Evolutionary conservation across 1,140 invertebrate species (phyloP).

Genomic region (Euura lappo): DNA sequence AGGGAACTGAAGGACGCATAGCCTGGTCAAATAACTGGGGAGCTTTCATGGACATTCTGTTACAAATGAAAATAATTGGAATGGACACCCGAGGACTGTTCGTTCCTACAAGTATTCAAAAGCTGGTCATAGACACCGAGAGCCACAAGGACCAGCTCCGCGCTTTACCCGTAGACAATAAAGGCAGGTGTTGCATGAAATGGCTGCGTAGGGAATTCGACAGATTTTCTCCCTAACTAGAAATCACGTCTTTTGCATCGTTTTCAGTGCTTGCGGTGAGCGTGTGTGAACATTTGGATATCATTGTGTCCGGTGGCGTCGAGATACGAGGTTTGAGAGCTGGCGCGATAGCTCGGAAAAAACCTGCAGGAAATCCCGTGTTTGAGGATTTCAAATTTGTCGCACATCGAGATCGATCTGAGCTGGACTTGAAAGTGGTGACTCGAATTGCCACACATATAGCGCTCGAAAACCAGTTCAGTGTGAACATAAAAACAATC

Average conservation of each 20-base stretch:
- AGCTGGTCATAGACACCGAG: constrained; percentile 74
- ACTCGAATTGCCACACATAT: constrained; percentile 69
- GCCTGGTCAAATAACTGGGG: constrained; percentile 82
- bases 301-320: constrained; percentile 69
- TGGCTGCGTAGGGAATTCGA: too few relatives aligned
- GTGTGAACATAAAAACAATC: constrained; percentile 73
- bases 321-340: constrained; percentile 81
- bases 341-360: constrained; percentile 74
- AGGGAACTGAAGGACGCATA: constrained; percentile 54
- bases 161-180: constrained; percentile 20
- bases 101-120: constrained; percentile 81
- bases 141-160: constrained; percentile 58
- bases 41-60: constrained; percentile 85
- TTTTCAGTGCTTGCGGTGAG: background rate
- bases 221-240: too few relatives aligned
- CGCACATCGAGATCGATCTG: constrained; percentile 63
- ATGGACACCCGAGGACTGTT: constrained; percentile 73
- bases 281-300: constrained; percentile 35
- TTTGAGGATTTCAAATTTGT: constrained; percentile 76
- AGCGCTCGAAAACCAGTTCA: constrained; percentile 74
- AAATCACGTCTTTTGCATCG: too few relatives aligned
- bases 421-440: constrained; percentile 46
- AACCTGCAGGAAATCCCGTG: constrained; percentile 68
- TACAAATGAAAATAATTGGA: constrained; percentile 82
- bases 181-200: constrained; percentile 10